Evolutionary conservation across 2,888 invertebrate species (phyloP), one percentile per base, ranked within the genome.

Genomic region (Iselma pallidipennis): DNA sequence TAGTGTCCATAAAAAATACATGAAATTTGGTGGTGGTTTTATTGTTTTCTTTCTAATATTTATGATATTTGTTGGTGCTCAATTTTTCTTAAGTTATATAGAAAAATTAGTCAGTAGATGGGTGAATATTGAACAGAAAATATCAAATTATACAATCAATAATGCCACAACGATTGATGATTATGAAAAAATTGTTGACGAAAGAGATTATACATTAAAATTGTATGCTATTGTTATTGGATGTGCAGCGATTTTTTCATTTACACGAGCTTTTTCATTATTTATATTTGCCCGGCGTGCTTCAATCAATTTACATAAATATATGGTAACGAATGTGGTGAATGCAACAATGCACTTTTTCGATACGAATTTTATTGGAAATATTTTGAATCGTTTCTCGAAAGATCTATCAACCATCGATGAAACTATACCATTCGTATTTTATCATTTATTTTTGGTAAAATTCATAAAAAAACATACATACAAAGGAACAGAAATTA

Each of bases 351-450:
- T 84, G 74, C 31, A 64, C 1, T 76, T 75, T 53, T 76, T 76
- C 57, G 76, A 76, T 54, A 68, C 63, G 14, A 84, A 19, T 84
- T 85, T 52, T 28, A 66, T 74, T 23, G 76, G 76, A 6, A 75
- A 75, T 59, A 73, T 76, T 25, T 60, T 76, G n/a, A 88, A 89
- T 75, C 87, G 88, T 74, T 91, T 91, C 48, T 87, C 87, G 9
- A 83, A 85, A 14, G 84, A 86, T 1, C 91, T 92, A 90, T 91
- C 91, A 0, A 83, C 85, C 25, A 80, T 86, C 23, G 92, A 92
- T 2, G 85, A 84, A 50, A 12, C 37, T 10, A 16, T 66, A 1
- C 63, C 66, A 1, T 59, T 61, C 23, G 37, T 55, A 12, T 33
- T 55, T 19, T 52, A 49, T 21, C 57, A 63, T 25, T 54, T 63